These are phyloP conservation scores for Cettia cetti DNA, from an alignment of 2,113 vertebrate species.

Conservation along the genomic window DNA sequence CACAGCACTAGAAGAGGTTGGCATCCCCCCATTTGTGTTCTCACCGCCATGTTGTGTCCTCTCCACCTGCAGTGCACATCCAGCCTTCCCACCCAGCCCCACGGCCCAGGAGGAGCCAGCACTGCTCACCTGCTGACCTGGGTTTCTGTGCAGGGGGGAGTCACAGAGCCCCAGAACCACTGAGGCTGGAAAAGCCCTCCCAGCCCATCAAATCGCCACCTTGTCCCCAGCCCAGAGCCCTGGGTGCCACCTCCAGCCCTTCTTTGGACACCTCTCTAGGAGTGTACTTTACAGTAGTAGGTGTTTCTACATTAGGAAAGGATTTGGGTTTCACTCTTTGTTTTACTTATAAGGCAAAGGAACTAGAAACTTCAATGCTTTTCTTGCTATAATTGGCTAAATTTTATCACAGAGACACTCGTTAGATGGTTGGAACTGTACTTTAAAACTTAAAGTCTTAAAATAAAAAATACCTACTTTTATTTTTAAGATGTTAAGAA, in stretches of 20 bases:
- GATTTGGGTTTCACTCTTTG: not conserved
- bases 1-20: not conserved
- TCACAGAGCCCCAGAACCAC: not conserved
- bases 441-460: not conserved
- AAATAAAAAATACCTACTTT: not conserved
- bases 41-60: rapidly evolving
- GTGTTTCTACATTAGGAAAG: not conserved
- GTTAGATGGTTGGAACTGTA: not conserved
- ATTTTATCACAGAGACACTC: not conserved
- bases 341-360: not conserved
- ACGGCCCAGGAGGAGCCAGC: not conserved
- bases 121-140: rapidly evolving
- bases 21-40: not conserved
- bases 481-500: not conserved
- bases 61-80: not conserved
- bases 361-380: not conserved
- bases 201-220: rapidly evolving
- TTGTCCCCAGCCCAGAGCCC: not conserved
- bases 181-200: not conserved
- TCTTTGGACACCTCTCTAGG: not conserved
- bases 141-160: not conserved
- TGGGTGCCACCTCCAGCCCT: not conserved
- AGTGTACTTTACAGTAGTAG: not conserved
- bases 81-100: not conserved
- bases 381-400: not conserved